Evolutionary conservation across 2,113 vertebrate species (phyloP).

Genomic region (Callopanchax toddi): DNA sequence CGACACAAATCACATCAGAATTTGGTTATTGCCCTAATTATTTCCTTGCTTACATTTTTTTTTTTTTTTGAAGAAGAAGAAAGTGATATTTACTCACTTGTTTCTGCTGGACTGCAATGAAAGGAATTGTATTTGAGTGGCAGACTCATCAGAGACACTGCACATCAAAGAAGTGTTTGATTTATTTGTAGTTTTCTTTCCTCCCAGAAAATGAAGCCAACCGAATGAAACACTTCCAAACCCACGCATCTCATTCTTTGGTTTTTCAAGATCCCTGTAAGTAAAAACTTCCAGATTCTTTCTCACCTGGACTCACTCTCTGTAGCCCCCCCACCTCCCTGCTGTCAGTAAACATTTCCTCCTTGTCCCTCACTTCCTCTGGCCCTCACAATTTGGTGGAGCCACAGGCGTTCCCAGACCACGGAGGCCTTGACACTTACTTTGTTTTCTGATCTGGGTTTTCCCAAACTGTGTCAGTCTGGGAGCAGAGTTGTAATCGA

Average conservation of each 20-base stretch:
- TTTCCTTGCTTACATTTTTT: not conserved
- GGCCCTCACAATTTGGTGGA: slow-evolving; percentile 43
- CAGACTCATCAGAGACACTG: too few species aligned
- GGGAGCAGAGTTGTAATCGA: slow-evolving; percentile 50
- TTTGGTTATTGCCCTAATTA: slow-evolving; percentile 12
- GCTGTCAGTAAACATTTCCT: slow-evolving; percentile 55
- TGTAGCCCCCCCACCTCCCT: not conserved
- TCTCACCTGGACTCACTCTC: slow-evolving; percentile 53
- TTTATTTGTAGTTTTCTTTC: too few species aligned
- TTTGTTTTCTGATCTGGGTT: slow-evolving; percentile 62
- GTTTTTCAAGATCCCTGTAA: slow-evolving; percentile 62
- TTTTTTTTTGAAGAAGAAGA: too few species aligned
- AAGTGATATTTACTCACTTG: too few species aligned
- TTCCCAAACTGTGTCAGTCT: slow-evolving; percentile 70
- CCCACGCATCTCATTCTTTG: slow-evolving; percentile 50
- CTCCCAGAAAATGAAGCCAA: too few species aligned
- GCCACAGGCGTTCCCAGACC: slow-evolving; percentile 51
- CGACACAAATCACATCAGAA: slow-evolving; percentile 21
- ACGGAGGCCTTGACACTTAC: slow-evolving; percentile 55
- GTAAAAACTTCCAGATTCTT: slow-evolving; percentile 50
- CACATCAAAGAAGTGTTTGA: slow-evolving; percentile 62
- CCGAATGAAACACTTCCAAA: slow-evolving; percentile 70
- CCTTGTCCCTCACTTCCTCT: slow-evolving; percentile 16
- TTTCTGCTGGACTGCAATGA: too few species aligned
- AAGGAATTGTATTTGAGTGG: too few species aligned